These are phyloP conservation scores for Suillia variegata DNA, from an alignment of 2,888 invertebrate species.

Conservation along the genomic window DNA sequence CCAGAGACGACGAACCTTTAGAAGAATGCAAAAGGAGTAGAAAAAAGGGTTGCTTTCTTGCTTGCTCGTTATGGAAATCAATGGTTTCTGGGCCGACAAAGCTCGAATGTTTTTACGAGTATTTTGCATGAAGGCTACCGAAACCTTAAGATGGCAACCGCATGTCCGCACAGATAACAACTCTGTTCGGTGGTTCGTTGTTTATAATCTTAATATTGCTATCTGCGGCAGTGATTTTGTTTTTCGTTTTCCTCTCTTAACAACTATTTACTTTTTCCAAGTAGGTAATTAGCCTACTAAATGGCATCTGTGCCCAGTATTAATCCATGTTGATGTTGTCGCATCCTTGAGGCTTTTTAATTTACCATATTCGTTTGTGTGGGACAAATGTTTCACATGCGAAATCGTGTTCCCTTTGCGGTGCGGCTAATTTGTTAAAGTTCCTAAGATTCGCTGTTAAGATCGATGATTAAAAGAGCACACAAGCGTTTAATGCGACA, in stretches of 20 bases:
- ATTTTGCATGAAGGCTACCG: no score
- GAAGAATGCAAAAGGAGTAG: conserved; percentile 3
- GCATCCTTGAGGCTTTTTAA: neutral
- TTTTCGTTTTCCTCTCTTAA: conserved; percentile 1
- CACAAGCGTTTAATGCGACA: conserved; percentile 47
- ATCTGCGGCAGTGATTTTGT: conserved; percentile 17
- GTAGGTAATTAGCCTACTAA: conserved; percentile 41
- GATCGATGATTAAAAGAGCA: conserved; percentile 20
- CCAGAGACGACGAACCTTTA: neutral
- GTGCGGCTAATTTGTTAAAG: conserved; percentile 8
- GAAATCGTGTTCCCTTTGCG: neutral
- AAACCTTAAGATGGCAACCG: conserved; percentile 27
- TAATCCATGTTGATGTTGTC: conserved; percentile 26
- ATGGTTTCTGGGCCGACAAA: neutral
- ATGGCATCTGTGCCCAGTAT: conserved; percentile 36
- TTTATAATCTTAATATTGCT: conserved; percentile 3
- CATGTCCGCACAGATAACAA: conserved; percentile 31
- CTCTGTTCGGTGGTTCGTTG: conserved; percentile 20
- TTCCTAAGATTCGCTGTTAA: conserved; percentile 27
- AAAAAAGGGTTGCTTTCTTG: conserved; percentile 1
- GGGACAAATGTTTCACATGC: no score
- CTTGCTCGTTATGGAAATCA: neutral
- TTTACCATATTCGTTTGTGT: neutral
- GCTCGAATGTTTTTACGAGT: conserved; percentile 2
- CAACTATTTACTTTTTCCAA: no score